Evolutionary conservation across 2,113 vertebrate species (phyloP), one percentile per base, ranked within the genome.

Genomic region (Phocoena sinus): DNA sequence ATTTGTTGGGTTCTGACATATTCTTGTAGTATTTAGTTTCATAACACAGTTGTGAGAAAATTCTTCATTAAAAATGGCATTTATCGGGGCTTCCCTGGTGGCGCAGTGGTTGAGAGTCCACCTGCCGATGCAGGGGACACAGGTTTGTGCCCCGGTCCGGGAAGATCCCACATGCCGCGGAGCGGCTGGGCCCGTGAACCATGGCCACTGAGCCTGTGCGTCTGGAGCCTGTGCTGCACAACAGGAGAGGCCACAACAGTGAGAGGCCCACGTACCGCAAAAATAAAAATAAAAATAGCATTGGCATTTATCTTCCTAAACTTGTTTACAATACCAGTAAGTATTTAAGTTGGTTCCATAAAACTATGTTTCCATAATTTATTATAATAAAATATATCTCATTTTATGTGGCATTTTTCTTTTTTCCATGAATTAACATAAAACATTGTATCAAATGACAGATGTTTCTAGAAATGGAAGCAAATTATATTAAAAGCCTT

Each of bases 51-150:
- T 63, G 76, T 68, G 26, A 96, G 14, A 95, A 97, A 71, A n/a
- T n/a, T 63, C 62, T 68, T 85, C 60, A 93, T 96, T 97, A 90
- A 87, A 92, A 96, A 73, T 80, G 47, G 9, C 65, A 89, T 94
- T 76, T 50, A 83, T 91, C 83, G 1, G 44, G 8, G 44, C 44
- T 44, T 44, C 44, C 44, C 44, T 44, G 44, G 44, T 44, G 44
- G 44, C 44, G 8, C 44, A 44, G 44, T 44, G 44, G 44, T 8
- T 44, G 41, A 44, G 41, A 44, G 41, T 44, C 41, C 41, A 44
- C 41, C 41, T 44, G 41, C 41, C 41, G 41, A 44, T 44, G 41
- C 41, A 44, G 41, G 41, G 7, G 41, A 44, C 7, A 1, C 41
- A 0, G 7, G 41, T 44, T 44, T 1, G 0, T 8, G 41, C 41